Evolutionary conservation across 2,797 vertebrate species (phyloP), one percentile per base, ranked within the genome.

Genomic region (Dipus sagitta): DNA sequence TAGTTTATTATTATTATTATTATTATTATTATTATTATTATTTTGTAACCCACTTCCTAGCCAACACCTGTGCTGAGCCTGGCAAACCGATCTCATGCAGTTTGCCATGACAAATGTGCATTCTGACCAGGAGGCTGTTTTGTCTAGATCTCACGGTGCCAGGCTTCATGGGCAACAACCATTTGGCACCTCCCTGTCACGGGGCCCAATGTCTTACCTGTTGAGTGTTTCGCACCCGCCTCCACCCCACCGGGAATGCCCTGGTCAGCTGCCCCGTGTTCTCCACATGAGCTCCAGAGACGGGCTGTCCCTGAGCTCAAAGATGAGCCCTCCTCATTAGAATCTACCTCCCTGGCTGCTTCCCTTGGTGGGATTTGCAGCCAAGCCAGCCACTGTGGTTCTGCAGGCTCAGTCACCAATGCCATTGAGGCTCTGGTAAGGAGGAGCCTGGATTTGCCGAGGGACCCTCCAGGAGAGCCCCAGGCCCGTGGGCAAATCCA

Each of bases 351-450:
- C 85, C 13, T 9, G 58, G 92, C 75, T 83, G 75, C 88, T 87
- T 77, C 87, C 83, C 62, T 38, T 38, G 38, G 38, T 52, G 95
- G 88, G 91, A 94, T 95, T 91, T 92, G 89, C 9, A 20, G 24
- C 87, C 60, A 34, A 88, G 84, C 81, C 89, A 91, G 93, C 94
- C 96, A 87, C 78, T 47, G 67, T n/a, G 75, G 87, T 90, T 92
- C 93, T 91, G 81, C 78, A 95, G 90, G 70, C 94, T 96, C 96
- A 94, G 85, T 80, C 89, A 92, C 96, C 88, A 74, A 38, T 54
- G 2, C 58, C 68, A 81, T 0, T 0, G 92, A 52, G 71, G n/a
- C 94, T 54, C 3, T 38, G 38, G 3, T 38, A 92, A 86, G 62
- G 47, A 68, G 84, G 91, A 86, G 91, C 87, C 87, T 90, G 28